A percentile compares a stretch with the other conserved stretches of the same genome.
These are phyloP conservation scores for Accipiter virgatus DNA, from an alignment of 2,113 vertebrate species.

Conservation along the genomic window DNA sequence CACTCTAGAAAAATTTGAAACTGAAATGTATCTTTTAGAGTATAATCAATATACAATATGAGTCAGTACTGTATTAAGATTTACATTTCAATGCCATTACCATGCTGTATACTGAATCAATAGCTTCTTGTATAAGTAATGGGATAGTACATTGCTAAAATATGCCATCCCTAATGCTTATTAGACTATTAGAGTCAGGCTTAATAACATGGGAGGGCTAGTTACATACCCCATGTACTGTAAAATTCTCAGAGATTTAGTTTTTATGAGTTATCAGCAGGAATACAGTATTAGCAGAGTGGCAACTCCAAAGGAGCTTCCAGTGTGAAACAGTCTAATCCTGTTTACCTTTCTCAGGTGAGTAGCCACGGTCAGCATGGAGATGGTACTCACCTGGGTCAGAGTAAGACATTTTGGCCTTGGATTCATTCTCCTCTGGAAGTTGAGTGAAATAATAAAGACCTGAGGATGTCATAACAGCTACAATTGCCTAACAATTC, in stretches of 20 bases:
- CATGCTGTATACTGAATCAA: not conserved
- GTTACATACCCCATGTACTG: not conserved
- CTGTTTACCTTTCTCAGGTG: not conserved
- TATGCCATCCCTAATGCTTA: not conserved
- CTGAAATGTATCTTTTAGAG: not conserved
- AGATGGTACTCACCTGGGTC: not conserved
- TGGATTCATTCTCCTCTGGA: not conserved
- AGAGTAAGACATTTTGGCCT: not conserved
- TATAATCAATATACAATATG: not conserved
- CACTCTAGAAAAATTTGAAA: not conserved
- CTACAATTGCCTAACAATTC: not conserved
- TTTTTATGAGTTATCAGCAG: not conserved
- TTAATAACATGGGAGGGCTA: not conserved
- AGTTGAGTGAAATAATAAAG: not conserved
- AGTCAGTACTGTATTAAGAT: conserved; percentile 9
- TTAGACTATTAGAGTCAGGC: not conserved
- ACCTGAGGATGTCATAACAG: not conserved
- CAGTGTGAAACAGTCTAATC: not conserved
- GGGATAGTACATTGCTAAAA: not conserved
- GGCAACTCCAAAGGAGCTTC: not conserved
- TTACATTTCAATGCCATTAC: not conserved
- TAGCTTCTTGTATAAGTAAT: not conserved
- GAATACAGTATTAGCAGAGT: not conserved
- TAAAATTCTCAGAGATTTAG: not conserved
- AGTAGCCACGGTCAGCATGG: not conserved